Evolutionary conservation across 2,113 vertebrate genomes (phyloP), one percentile per base, ranked within the genome.

Genomic region (Xiphorhynchus elegans): DNA sequence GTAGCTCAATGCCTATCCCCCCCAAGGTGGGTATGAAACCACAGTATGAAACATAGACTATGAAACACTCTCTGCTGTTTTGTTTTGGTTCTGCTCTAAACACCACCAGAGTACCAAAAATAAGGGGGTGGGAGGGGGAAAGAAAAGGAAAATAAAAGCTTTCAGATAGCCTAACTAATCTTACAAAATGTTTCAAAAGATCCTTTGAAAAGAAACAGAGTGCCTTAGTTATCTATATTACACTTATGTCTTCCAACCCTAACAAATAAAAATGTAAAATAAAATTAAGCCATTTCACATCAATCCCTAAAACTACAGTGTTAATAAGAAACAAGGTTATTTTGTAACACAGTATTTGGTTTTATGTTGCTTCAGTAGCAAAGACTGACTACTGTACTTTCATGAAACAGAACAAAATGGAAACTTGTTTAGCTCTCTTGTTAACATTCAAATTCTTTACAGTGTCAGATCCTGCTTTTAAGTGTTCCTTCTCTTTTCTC

Each of bases 361-460:
- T 85, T 40, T 12, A 24, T 40, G 13, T 62, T 89, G 47, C 42
- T 89, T 77, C 73, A 58, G 58, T 37, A 83, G 50, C 62, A 77
- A 90, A 94, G 78, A 74, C 25, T 83, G 49, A 82, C 24, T 31
- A 49, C 14, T 60, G 17, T 23, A 75, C 95, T 96, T 96, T 92
- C 81, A 96, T 74, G 70, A 95, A 95, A 90, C 77, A 95, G 37
- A 97, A 89, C 15, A 94, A 79, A 89, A 86, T 44, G 35, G 60
- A 90, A 96, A 95, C 69, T 93, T 92, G 31, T 70, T 70, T 70
- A 42, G 33, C 63, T 94, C 73, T 64, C 60, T 87, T 50, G 29
- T 73, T 93, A 94, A 79, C 63, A 84, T 80, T 95, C 69, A 86
- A 92, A 85, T 28, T 62, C 63, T 91, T 79, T 67, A 79, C 80